Evolutionary conservation across 2,797 vertebrate species (phyloP).

Genomic region (Paramormyrops hopkinsi): DNA sequence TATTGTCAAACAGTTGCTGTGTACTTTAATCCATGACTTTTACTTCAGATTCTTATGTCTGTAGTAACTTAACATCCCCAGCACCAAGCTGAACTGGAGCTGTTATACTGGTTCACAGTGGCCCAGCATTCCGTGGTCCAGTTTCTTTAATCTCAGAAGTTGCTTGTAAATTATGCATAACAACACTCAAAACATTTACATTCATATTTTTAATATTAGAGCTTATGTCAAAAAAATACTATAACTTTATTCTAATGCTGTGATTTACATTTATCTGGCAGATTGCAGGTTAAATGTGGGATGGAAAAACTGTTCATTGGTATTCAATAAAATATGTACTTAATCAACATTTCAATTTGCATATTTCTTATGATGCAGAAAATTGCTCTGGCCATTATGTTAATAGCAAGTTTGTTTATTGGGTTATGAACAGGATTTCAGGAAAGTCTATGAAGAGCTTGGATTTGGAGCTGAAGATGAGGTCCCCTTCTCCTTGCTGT

Average conservation of each 20-base stretch:
- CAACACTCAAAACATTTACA: background rate
- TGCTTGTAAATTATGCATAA: background rate
- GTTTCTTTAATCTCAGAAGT: background rate
- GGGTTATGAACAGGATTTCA: conserved; percentile 54
- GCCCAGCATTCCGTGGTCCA: background rate
- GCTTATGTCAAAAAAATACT: background rate
- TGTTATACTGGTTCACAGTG: background rate
- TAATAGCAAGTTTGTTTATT: background rate
- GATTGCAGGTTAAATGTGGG: background rate
- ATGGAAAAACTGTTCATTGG: background rate
- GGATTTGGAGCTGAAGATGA: conserved; percentile 55
- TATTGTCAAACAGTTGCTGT: background rate
- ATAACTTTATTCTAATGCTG: background rate
- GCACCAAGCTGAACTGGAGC: background rate
- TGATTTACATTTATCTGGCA: background rate
- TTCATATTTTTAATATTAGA: background rate
- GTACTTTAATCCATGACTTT: background rate
- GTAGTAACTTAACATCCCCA: background rate
- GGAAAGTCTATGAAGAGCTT: conserved; percentile 65
- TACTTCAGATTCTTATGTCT: background rate
- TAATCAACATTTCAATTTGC: background rate
- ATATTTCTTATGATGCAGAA: background rate
- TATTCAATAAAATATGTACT: background rate
- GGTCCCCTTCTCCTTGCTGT: conserved; percentile 61
- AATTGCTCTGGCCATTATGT: background rate